A percentile compares a stretch with the other conserved stretches of the same genome.
phyloP scores from a whole-genome alignment of 2,797 vertebrate species.

The Allobates femoralis region DNA sequence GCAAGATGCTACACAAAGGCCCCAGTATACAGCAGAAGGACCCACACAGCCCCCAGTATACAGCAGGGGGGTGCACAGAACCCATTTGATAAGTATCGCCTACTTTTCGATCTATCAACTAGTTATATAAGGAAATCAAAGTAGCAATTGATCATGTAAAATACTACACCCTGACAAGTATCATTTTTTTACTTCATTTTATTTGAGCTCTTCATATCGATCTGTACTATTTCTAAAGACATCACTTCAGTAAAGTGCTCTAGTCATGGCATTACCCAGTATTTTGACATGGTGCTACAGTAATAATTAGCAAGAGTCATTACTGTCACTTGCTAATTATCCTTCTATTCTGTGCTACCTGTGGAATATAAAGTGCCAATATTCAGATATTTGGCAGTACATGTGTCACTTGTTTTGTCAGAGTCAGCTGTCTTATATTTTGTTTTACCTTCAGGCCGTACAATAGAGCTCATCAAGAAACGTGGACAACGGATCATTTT shows the following conservation, averaged over 20 bases:
- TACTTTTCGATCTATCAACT: no score
- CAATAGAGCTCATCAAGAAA: background rate
- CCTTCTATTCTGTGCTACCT: background rate
- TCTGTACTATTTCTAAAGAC: no score
- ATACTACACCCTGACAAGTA: no score
- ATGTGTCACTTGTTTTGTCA: background rate
- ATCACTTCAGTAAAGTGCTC: background rate
- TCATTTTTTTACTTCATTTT: no score
- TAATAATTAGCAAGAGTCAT: background rate
- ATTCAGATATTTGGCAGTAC: background rate
- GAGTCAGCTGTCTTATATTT: background rate
- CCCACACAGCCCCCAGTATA: no score
- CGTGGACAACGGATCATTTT: background rate
- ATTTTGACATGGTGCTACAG: background rate
- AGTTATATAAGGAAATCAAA: no score
- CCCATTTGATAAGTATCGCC: no score
- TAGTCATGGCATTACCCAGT: background rate
- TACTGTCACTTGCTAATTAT: background rate
- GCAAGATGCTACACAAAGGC: no score
- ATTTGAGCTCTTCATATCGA: no score
- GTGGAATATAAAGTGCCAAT: background rate
- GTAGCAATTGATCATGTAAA: no score
- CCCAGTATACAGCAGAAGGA: no score
- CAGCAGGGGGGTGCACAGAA: no score
- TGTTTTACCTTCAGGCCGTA: background rate